These are phyloP conservation scores for Heliothis peltigera DNA, from an alignment of 2,888 invertebrate genomes.

Conservation along the genomic window DNA sequence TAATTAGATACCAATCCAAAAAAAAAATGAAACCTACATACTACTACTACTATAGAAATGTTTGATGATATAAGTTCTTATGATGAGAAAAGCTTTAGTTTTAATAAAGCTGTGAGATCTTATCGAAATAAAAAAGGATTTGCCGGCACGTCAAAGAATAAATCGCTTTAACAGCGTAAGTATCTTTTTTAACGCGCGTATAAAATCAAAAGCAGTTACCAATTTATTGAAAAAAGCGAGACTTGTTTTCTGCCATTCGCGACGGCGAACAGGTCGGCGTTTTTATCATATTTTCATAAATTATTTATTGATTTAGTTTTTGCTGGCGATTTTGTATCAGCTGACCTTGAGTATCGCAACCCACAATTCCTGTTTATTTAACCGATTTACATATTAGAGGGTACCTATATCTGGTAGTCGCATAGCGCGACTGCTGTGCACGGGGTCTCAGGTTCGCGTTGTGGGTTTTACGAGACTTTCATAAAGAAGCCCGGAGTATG, in stretches of 20 bases:
- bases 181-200: conserved; percentile 19
- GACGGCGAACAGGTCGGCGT: background rate
- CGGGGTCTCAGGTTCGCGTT: too few relatives aligned
- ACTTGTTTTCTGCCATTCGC: conserved; percentile 26
- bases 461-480: too few relatives aligned
- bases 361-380: background rate
- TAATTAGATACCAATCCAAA: too few relatives aligned
- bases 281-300: conserved; percentile 9
- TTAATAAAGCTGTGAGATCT: background rate
- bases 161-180: background rate
- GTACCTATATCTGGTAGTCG: too few relatives aligned
- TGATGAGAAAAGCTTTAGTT: too few relatives aligned
- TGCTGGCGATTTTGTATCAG: conserved; percentile 14
- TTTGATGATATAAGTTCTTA: too few relatives aligned
- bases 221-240: conserved; percentile 26
- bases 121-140: background rate
- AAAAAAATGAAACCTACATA: too few relatives aligned
- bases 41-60: too few relatives aligned
- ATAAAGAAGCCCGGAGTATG: too few relatives aligned
- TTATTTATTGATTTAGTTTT: conserved; percentile 30
- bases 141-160: conserved; percentile 15
- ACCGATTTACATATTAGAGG: too few relatives aligned
- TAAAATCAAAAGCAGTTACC: conserved; percentile 19
- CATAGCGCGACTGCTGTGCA: too few relatives aligned
- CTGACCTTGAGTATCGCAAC: conserved; percentile 22